phyloP scores from a whole-genome alignment of 2,113 vertebrate genomes.

The Epinephelus fuscoguttatus region DNA sequence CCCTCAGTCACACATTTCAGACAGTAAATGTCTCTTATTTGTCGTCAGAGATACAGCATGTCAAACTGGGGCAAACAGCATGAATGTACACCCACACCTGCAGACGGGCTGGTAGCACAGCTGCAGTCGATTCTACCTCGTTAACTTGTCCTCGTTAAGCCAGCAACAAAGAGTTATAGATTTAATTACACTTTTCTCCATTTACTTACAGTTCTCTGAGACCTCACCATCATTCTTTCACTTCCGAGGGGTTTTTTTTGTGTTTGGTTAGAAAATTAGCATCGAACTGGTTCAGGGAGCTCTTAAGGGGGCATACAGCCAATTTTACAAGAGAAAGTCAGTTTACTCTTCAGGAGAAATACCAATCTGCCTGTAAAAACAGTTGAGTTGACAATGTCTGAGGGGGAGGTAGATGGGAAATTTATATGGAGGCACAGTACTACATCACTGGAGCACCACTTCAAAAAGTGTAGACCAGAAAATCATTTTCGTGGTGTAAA shows the following conservation, averaged over 20 bases:
- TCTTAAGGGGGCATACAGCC: not conserved
- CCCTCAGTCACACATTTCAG: constrained; percentile 4
- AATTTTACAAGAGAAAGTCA: not conserved
- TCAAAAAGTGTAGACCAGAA: not conserved
- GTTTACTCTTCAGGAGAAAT: not conserved
- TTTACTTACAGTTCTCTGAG: not conserved
- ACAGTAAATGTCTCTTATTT: not conserved
- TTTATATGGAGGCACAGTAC: not conserved
- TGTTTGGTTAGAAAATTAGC: not conserved
- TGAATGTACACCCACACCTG: constrained; percentile 11
- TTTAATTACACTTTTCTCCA: not conserved
- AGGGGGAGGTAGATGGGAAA: not conserved
- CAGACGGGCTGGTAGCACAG: not conserved
- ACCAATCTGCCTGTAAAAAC: not conserved
- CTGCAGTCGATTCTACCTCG: not conserved
- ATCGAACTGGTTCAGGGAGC: not conserved
- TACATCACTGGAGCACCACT: not conserved
- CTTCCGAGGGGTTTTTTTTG: too few species aligned
- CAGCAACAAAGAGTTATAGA: not conserved
- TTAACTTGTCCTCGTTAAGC: not conserved
- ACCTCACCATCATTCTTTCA: not conserved
- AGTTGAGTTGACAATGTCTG: constrained; percentile 4
- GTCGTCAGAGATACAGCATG: constrained; percentile 16
- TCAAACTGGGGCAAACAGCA: not conserved
- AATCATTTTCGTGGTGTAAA: not conserved